Evolutionary conservation across 2,888 invertebrate genomes (phyloP).

Genomic region (Drosophila imparisetae): DNA sequence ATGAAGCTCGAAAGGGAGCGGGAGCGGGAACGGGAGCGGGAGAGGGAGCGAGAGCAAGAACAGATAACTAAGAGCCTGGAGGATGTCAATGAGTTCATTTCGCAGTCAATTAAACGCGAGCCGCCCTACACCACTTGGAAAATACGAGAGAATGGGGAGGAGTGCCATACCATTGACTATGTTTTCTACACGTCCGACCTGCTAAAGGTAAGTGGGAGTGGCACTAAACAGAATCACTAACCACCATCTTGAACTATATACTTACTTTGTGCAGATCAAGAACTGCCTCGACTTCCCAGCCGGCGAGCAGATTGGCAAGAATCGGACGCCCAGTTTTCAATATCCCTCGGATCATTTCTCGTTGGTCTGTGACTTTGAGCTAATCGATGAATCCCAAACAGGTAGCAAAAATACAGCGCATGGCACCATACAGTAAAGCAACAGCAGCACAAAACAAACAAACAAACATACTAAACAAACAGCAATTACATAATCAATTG

Average conservation of each 20-base stretch:
- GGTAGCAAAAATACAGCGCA: slow-evolving; percentile 30
- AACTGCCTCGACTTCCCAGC: slow-evolving; percentile 86
- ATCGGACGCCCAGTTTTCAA: slow-evolving; percentile 88
- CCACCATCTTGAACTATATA: not conserved
- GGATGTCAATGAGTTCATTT: slow-evolving; percentile 64
- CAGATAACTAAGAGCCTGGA: slow-evolving; percentile 23
- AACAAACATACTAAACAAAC: slow-evolving; percentile 49
- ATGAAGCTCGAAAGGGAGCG: slow-evolving; percentile 70
- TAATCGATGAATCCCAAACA: slow-evolving; percentile 57
- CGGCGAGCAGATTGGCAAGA: slow-evolving; percentile 88
- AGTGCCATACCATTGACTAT: slow-evolving; percentile 91
- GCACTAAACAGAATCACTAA: not conserved
- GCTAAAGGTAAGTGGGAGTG: slow-evolving; percentile 85
- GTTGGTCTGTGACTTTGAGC: slow-evolving; percentile 88
- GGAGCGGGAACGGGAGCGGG: slow-evolving; percentile 22
- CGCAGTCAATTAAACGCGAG: slow-evolving; percentile 85
- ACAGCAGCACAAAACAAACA: slow-evolving; percentile 17
- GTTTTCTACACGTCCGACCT: slow-evolving; percentile 88
- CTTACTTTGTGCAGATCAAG: slow-evolving; percentile 69
- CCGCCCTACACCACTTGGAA: slow-evolving; percentile 92
- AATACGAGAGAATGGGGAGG: slow-evolving; percentile 89
- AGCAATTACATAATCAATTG: slow-evolving; percentile 79
- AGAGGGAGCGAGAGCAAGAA: slow-evolving; percentile 11
- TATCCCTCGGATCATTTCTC: slow-evolving; percentile 93
- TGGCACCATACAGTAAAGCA: slow-evolving; percentile 55